Conservation (phyloP, 2,797 vertebrate genomes). For the Chelon labrosus region DNA sequence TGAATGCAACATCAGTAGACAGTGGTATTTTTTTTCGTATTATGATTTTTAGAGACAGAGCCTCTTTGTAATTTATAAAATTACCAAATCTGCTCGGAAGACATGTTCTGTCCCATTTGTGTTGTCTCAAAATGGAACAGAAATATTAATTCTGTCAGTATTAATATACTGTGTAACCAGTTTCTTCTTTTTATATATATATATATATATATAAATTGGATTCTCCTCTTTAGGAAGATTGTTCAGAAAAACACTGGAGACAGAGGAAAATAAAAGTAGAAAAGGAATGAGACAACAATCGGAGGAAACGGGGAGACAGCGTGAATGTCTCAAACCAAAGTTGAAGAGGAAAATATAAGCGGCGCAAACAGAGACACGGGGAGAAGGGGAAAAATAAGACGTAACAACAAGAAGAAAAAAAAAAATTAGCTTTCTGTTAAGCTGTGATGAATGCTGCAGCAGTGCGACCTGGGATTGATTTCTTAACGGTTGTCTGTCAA, state of each 20-base stretch:
- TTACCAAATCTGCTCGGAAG: background rate
- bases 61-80: background rate
- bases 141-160: background rate
- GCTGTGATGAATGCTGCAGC: slow-evolving; percentile 60
- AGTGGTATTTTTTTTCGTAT: background rate
- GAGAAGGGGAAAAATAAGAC: slow-evolving; percentile 13
- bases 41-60: background rate
- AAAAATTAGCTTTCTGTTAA: slow-evolving; percentile 30
- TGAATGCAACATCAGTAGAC: background rate
- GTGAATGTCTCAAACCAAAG: slow-evolving; percentile 27
- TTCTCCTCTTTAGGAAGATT: background rate
- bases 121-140: background rate
- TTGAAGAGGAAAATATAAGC: slow-evolving; percentile 19
- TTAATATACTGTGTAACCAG: background rate
- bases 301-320: background rate
- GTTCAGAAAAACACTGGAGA: background rate
- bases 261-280: background rate
- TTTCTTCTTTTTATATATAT: background rate
- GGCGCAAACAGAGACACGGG: slow-evolving; percentile 8
- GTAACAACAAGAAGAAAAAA: slow-evolving; percentile 44
- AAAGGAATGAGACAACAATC: background rate
- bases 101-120: too few species aligned
- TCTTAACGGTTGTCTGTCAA: slow-evolving; percentile 62
- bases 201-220: background rate
- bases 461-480: slow-evolving; percentile 64